phyloP scores from a whole-genome alignment of 2,113 vertebrate species.

The human region DNA sequence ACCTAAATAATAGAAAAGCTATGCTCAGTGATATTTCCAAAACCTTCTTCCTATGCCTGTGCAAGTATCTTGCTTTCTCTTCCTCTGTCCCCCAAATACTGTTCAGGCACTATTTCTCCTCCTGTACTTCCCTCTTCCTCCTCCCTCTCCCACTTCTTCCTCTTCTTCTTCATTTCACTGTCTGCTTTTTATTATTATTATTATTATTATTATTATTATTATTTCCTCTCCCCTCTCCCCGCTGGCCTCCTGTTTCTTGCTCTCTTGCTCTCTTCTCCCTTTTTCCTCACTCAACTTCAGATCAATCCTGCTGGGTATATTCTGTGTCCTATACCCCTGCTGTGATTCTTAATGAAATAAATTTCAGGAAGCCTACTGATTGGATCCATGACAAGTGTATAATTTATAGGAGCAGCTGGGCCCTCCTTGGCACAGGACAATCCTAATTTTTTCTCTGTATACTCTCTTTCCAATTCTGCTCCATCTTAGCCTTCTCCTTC shows the following conservation, averaged over 20 bases:
- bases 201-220: background rate
- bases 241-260: background rate
- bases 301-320: background rate
- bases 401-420: slow-evolving; percentile 56
- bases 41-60: background rate
- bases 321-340: background rate
- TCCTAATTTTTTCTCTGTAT: background rate
- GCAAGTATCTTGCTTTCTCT: background rate
- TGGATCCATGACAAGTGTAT: slow-evolving; percentile 22
- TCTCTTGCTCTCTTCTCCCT: background rate
- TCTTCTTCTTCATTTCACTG: background rate
- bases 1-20: background rate
- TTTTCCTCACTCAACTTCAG: background rate
- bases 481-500: background rate
- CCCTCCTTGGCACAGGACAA: background rate
- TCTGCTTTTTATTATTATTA: too few species aligned
- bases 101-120: too few species aligned
- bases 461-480: background rate
- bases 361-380: slow-evolving; percentile 42
- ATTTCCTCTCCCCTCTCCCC: background rate
- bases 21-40: background rate
- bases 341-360: slow-evolving; percentile 51
- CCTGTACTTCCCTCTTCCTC: background rate
- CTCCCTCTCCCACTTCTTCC: background rate
- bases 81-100: background rate